Evolutionary conservation across 2,888 invertebrate species (phyloP), one percentile per base, ranked within the genome.

Genomic region (Bellardia bayeri): DNA sequence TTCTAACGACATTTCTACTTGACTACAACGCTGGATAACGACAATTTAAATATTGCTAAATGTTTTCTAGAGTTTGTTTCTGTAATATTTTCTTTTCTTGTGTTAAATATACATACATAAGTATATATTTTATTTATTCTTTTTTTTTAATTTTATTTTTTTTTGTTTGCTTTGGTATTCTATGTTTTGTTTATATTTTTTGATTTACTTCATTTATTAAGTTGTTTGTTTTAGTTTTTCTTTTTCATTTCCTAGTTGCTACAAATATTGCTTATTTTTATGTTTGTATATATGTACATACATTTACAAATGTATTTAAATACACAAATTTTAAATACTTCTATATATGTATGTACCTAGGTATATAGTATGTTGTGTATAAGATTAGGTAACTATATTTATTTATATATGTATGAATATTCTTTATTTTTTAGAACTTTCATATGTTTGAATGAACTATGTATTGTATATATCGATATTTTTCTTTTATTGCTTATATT

Each of bases 401-500:
- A 69, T 63, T 42, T 54, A 68, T 66, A 33, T 58, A 63, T 72
- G 40, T 23, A 23, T 64, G n/a, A 16, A 63, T 64, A 64, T 58
- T 74, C 63, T 42, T 72, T 51, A 14, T 58, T 61, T 45, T 72
- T 49, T 63, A 75, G 56, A 37, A 37, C 16, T 51, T 63, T n/a
- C n/a, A 45, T 58, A 37, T 75, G 64, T 87, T 69, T 61, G 11
- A 16, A 64, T 76, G 16, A 54, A 2, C 14, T 63, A 56, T 45
- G 45, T 71, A 40, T 16, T 72, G 86, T 84, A 87, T 89, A 87
- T 84, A 72, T 86, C 54, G 88, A 87, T 89, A 89, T 88, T 82
- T 88, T 88, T 90, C 85, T 89, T 83, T 90, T 91, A 91, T 91
- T 91, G 91, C 91, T 90, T 91, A 89, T 90, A 89, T 91, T 91